Evolutionary conservation across 2,888 invertebrate genomes (phyloP).

Genomic region (Ochropleura plecta): DNA sequence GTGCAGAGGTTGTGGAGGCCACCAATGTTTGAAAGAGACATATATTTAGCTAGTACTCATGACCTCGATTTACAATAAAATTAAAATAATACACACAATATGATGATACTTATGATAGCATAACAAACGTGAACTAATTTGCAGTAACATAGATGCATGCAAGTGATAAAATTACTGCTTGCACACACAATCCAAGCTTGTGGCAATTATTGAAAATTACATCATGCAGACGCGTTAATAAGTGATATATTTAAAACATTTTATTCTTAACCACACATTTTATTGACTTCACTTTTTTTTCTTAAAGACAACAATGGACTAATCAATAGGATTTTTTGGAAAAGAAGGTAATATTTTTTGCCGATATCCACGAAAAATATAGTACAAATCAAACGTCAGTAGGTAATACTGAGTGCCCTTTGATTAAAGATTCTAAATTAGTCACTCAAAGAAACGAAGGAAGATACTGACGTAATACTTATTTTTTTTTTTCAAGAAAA

Average conservation of each 20-base stretch:
- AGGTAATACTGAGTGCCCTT: background rate
- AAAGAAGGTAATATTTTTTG: background rate
- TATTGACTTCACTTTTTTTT: too few species aligned
- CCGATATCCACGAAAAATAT: background rate
- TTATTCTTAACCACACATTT: too few species aligned
- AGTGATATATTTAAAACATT: background rate
- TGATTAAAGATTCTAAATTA: background rate
- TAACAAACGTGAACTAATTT: conserved; percentile 38
- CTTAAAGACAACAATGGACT: too few species aligned
- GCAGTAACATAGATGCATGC: conserved; percentile 27
- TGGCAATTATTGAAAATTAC: conserved; percentile 19
- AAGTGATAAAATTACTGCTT: conserved; percentile 46
- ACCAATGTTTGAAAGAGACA: background rate
- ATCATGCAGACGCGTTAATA: background rate
- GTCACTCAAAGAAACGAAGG: conserved; percentile 3
- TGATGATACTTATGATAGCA: conserved; percentile 3
- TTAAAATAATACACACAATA: conserved; percentile 1
- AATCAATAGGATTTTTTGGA: too few species aligned
- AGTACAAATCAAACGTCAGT: background rate
- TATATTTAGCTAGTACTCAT: background rate
- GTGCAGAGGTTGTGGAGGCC: background rate
- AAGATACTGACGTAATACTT: conserved; percentile 23
- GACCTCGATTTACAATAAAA: background rate
- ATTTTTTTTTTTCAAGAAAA: conserved; percentile 48
- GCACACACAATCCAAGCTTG: conserved; percentile 38